Evolutionary conservation across 2,888 invertebrate species (phyloP), one percentile per base, ranked within the genome.

Genomic region (Gastracanthus pulcherrimus): DNA sequence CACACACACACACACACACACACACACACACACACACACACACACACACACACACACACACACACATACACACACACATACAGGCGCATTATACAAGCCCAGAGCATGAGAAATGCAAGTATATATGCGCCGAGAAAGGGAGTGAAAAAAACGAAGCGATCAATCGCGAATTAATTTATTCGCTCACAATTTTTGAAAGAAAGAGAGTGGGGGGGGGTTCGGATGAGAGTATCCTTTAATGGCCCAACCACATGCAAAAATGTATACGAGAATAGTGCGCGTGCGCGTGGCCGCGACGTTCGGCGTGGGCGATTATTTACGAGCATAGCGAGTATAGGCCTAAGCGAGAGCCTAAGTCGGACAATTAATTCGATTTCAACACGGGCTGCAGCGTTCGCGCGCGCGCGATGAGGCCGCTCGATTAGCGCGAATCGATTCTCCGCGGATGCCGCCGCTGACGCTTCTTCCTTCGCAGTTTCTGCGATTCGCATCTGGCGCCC

Each of bases 271-370:
- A 55, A 23, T n/a, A n/a, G n/a, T n/a, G n/a, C n/a, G n/a, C n/a
- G n/a, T n/a, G n/a, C 72, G 72, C 38, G 29, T 41, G 76, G 36
- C 62, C 60, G 79, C 34, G 26, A 72, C 64, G 72, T 41, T 62
- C 48, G 67, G 71, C 76, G 87, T 87, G 85, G 87, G 87, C 87
- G 87, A 85, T 87, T 85, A 86, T 87, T 87, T 87, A 87, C 85
- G 87, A 80, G 74, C 85, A 84, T 83, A 83, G 83, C 80, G 36
- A n/a, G n/a, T n/a, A n/a, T n/a, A n/a, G n/a, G n/a, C n/a, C n/a
- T n/a, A n/a, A n/a, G n/a, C n/a, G n/a, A n/a, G 55, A 31, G 58
- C 41, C 78, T 78, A 80, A 80, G 69, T 75, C 80, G 71, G 76
- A 82, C 78, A 86, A 87, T 84, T 84, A 86, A 84, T 85, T 84